Evolutionary conservation across 2,888 invertebrate genomes (phyloP), one percentile per base, ranked within the genome.

Genomic region (Limenitis camilla): DNA sequence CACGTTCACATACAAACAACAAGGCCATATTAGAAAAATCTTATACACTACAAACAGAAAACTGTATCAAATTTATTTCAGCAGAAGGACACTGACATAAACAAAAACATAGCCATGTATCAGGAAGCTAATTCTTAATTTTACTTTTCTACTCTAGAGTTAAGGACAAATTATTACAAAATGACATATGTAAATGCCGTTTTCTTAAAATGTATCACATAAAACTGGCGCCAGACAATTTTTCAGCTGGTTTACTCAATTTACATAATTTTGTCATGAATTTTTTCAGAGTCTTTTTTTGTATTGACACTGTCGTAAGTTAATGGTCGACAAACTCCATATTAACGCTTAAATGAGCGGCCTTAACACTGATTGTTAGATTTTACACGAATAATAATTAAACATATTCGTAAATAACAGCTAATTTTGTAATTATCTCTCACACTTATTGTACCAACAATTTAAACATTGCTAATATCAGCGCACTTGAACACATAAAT

Each of bases 221-320:
- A 36, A 36, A 35, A 5, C 35, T 6, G 35, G 10, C 0, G 10
- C 10, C 10, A 10, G 35, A 36, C 35, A 6, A 3, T 36, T 36
- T 36, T 8, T 5, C 35, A 10, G 10, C n/a, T 10, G n/a, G 10
- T 36, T 36, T 36, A 36, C 5, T 10, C 8, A 36, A 29, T 36
- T 36, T 10, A 36, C 28, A 29, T 36, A 11, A 45, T 45, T 44
- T 10, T 33, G 28, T 9, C 39, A n/a, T 29, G 36, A 44, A 42
- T 49, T 55, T 52, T 55, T 65, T 55, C 68, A 67, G 68, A 59
- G 28, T 46, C 47, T 49, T 48, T 54, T 53, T 52, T 49, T 47
- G 43, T 30, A 44, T 36, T 46, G n/a, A 44, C 49, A 57, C 55
- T 45, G 28, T 66, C 56, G 70, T 71, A 71, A 69, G 70, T 69